Evolutionary conservation across 2,888 invertebrate genomes (phyloP), one percentile per base, ranked within the genome.

Genomic region (Pristionchus maxplancki): DNA sequence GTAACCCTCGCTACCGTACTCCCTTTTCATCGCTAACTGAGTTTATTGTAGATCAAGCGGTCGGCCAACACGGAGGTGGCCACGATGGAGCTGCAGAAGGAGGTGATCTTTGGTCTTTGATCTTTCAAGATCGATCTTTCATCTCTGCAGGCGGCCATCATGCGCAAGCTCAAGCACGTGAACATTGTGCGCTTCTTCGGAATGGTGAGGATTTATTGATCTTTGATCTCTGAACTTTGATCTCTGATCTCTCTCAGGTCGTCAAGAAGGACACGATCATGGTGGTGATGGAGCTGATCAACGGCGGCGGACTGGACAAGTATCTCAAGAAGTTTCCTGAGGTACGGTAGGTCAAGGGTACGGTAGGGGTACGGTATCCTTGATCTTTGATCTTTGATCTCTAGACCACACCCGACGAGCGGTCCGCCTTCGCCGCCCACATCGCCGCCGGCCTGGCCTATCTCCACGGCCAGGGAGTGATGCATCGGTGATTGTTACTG

Each of bases 151-250:
- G 86, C 86, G 24, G 71, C 67, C 24, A 44, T 71, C 17, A 87
- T 87, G 86, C 31, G 86, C 28, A 53, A 67, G 48, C 50, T 87
- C 71, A 87, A 87, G 86, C 86, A 87, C 71, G n/a, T 71, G 48
- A 87, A 87, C 50, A 71, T 87, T 34, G 86, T 87, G 40, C 86
- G 86, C 71, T 87, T 87, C 71, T 71, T 44, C 34, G 86, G 86
- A 67, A 71, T 87, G 86, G 86, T 87, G n/a, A 58, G 62, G 15
- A 34, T 1, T 28, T 28, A 6, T 28, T 31, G 64, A 3, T 31
- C 31, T 17, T 50, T 62, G 84, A 84, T 71, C 31, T 37, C 11
- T 28, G 71, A 71, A 40, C 53, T 64, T 58, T 83, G 58, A 58
- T 58, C 83, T 83, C 31, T 83, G 58, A 83, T 58, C 34, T 83